These are phyloP conservation scores for Hipposideros armiger DNA, from an alignment of 2,113 vertebrate genomes.

Conservation along the genomic window DNA sequence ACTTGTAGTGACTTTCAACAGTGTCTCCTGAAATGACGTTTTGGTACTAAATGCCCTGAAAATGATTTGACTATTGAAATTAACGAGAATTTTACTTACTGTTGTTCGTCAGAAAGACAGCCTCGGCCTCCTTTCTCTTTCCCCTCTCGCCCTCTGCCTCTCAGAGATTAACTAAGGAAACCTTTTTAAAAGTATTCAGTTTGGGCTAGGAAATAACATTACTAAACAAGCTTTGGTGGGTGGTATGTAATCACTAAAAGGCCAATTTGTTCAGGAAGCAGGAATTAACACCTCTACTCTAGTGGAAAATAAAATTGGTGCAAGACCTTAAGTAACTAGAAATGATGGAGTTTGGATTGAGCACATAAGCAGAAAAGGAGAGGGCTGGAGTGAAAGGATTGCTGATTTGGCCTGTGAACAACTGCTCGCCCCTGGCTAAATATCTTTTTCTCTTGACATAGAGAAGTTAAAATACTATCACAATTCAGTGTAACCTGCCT, in stretches of 20 bases:
- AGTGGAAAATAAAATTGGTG: constrained; percentile 4
- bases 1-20: background rate
- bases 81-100: background rate
- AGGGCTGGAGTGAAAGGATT: background rate
- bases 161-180: constrained; percentile 40
- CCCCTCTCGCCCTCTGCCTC: background rate
- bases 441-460: constrained; percentile 11
- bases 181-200: constrained; percentile 14
- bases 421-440: background rate
- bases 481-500: background rate
- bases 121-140: background rate
- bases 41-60: background rate
- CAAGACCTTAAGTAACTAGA: constrained; percentile 35
- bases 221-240: constrained; percentile 67
- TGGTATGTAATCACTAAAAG: constrained; percentile 76
- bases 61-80: background rate
- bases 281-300: constrained; percentile 73
- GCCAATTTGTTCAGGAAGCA: constrained; percentile 74
- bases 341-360: background rate
- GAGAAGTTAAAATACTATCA: background rate
- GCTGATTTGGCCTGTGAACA: background rate
- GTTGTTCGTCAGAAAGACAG: constrained; percentile 9
- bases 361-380: constrained; percentile 47
- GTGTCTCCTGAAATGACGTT: constrained; percentile 33
- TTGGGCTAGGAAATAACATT: constrained; percentile 74